Base-by-base conservation (phyloP, 1,140 invertebrate species). In the Drosophila saltans region DNA sequence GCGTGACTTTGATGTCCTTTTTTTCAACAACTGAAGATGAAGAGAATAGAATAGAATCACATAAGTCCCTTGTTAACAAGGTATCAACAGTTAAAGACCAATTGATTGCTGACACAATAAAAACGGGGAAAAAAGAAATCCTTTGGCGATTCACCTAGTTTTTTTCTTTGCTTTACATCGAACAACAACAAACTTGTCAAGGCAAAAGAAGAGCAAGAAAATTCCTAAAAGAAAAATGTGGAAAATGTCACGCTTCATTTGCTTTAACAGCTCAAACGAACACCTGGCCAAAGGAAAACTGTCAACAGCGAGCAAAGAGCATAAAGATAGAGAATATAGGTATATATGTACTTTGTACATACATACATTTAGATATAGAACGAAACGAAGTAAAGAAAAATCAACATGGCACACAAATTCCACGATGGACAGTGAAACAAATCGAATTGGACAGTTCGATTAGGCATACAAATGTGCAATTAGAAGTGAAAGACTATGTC, bases 401-500 rank as follows among this genome's bases (percentile, higher is more conserved):
- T 66, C 70, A 71, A 55, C 82, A 86, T 24, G 81, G 79, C 81
- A 78, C 82, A 85, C 81, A 85, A 85, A 82, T 79, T 86, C 66
- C 75, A 58, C 78, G 83, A 85, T 67, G 60, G 79, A 85, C 69
- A 59, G 28, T 71, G 61, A 76, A 75, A 82, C 83, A 79, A 82
- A 85, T 88, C 69, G 72, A 85, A 85, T 60, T 36, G 52, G 82
- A 88, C 82, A 85, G 82, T 82, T 85, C 83, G 82, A 88, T 85
- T 85, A 85, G 82, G 82, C 82, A 88, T 85, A 85, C 82, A 85
- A 85, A 88, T 85, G 82, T 79, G 83, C 82, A 85, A 85, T 85
- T 85, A 85, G 82, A 76, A 66, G 57, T 71, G 60, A 55, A 72
- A 56, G 66, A 71, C 43, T 56, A 61, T 24, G 48, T 48, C 39